phyloP scores from a whole-genome alignment of 2,797 vertebrate genomes.

The Protosalanx chinensis region DNA sequence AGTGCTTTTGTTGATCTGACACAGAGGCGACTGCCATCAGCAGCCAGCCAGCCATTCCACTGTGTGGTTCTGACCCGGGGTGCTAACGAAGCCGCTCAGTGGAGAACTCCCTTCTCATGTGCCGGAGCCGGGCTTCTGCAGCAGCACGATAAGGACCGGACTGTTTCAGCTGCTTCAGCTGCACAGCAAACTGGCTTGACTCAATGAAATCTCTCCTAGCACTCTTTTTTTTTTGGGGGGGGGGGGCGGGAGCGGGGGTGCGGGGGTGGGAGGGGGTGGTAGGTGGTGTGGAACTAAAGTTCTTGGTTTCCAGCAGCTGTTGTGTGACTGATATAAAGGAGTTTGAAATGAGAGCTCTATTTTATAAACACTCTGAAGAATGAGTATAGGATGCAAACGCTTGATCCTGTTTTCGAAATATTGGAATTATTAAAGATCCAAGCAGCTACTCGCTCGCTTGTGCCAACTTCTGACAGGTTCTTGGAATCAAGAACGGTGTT shows the following conservation, averaged over 20 bases:
- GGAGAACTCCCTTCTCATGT: slow-evolving; percentile 45
- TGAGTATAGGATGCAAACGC: slow-evolving; percentile 36
- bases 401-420: slow-evolving; percentile 26
- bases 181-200: slow-evolving; percentile 40
- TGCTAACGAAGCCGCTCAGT: slow-evolving; percentile 40
- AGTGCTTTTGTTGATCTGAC: slow-evolving; percentile 50
- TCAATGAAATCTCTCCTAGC: slow-evolving; percentile 56
- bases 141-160: slow-evolving; percentile 58
- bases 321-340: slow-evolving; percentile 15
- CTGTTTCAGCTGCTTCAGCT: slow-evolving; percentile 34
- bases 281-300: slow-evolving; percentile 28
- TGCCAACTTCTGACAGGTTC: slow-evolving; percentile 14
- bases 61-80: slow-evolving; percentile 42
- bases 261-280: no score
- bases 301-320: slow-evolving; percentile 24
- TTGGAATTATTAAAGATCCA: slow-evolving; percentile 23
- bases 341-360: slow-evolving; percentile 25
- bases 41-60: slow-evolving; percentile 39
- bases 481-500: slow-evolving; percentile 42
- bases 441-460: slow-evolving; percentile 11
- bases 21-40: slow-evolving; percentile 52
- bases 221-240: slow-evolving; percentile 33
- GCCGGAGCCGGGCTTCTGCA: slow-evolving; percentile 57
- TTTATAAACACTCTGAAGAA: slow-evolving; percentile 16
- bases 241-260: slow-evolving; percentile 6